Evolutionary conservation across 2,797 vertebrate genomes (phyloP).

Genomic region (Mormyrops attenuatus): DNA sequence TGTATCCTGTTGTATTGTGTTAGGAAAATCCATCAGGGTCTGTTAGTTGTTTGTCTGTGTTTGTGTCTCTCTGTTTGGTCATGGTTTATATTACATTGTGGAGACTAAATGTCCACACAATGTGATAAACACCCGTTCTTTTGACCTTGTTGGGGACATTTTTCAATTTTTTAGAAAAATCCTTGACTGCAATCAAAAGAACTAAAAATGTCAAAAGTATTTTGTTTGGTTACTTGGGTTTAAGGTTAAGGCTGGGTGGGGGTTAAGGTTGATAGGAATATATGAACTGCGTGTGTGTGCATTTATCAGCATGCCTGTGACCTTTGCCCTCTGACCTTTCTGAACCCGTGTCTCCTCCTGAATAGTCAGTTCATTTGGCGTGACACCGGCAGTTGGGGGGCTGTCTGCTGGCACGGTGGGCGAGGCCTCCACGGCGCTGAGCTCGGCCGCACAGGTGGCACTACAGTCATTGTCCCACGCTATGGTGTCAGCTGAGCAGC

Average conservation of each 20-base stretch:
- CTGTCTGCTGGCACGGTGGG: conserved; percentile 89
- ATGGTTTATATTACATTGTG: neutral
- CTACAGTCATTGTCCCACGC: conserved; percentile 99
- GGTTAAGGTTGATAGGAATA: neutral
- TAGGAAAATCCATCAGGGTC: neutral
- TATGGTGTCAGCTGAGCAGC: conserved; percentile 99
- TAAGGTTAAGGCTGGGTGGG: neutral
- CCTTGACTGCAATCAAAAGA: neutral
- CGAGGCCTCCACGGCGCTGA: conserved; percentile 93
- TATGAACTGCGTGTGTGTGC: neutral
- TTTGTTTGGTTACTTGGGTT: neutral
- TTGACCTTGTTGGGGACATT: neutral
- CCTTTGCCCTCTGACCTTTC: neutral
- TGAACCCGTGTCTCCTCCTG: conserved; percentile 11
- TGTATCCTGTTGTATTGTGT: neutral
- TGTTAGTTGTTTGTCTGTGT: neutral
- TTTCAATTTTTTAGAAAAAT: neutral
- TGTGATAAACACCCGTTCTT: neutral
- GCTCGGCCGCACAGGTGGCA: conserved; percentile 97
- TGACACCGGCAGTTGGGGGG: conserved; percentile 87
- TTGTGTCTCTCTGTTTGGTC: neutral
- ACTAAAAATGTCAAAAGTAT: neutral
- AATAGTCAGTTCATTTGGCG: conserved; percentile 95
- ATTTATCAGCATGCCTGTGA: neutral
- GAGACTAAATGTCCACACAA: neutral